These are phyloP conservation scores for Pseudomyrmex pallidus DNA, from an alignment of 1,140 invertebrate genomes.

Conservation along the genomic window DNA sequence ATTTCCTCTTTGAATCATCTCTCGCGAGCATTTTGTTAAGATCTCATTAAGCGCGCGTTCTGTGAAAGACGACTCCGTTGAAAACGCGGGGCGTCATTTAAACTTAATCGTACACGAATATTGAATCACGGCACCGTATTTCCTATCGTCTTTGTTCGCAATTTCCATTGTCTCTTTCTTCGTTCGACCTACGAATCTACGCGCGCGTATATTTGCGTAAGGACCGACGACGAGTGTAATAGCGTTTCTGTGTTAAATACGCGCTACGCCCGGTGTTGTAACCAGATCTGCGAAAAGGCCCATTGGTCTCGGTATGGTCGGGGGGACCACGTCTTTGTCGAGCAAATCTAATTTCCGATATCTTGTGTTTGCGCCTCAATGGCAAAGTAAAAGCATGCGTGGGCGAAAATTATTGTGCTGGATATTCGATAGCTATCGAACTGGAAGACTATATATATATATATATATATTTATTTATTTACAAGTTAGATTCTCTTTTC, in stretches of 20 bases:
- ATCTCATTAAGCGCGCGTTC: conserved; percentile 29
- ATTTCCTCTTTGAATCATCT: neutral
- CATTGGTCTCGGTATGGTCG: conserved; percentile 9
- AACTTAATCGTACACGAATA: conserved; percentile 11
- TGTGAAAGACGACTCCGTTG: conserved; percentile 26
- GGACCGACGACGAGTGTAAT: conserved; percentile 58
- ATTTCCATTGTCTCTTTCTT: conserved; percentile 62
- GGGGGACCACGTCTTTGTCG: conserved; percentile 21
- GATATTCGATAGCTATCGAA: neutral
- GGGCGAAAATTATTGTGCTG: conserved; percentile 19
- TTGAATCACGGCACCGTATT: conserved; percentile 57
- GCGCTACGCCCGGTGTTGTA: conserved; percentile 58
- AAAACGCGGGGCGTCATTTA: conserved; percentile 58
- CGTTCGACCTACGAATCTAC: conserved; percentile 57
- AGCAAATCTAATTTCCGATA: conserved; percentile 49
- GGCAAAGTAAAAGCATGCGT: neutral
- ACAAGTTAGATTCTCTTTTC: no score
- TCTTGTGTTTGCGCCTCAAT: neutral
- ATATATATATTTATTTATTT: no score
- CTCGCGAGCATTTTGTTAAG: neutral
- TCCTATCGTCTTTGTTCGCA: conserved; percentile 70
- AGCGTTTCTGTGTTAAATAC: conserved; percentile 60
- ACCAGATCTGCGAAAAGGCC: conserved; percentile 58
- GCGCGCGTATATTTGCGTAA: conserved; percentile 60
- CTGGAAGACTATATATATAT: neutral